Evolutionary conservation across 1,140 invertebrate species (phyloP).

Genomic region (Telenomus remus): DNA sequence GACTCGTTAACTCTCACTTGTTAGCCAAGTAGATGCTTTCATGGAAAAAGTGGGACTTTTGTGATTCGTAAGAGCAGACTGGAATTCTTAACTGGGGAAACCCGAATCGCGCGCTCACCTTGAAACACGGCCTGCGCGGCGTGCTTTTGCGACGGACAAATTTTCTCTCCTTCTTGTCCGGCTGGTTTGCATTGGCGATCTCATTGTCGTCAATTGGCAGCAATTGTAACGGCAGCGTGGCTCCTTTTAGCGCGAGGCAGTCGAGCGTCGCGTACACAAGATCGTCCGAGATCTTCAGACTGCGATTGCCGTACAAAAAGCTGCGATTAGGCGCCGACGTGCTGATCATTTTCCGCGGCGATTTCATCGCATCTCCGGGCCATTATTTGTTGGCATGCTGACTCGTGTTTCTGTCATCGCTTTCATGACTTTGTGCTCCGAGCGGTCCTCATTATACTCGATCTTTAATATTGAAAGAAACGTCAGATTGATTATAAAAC

Average conservation of each 20-base stretch:
- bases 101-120: constrained; percentile 34
- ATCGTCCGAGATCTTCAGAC: constrained; percentile 53
- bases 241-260: constrained; percentile 67
- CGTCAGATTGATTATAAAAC: too few species aligned
- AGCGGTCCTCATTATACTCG: too few species aligned
- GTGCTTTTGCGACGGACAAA: constrained; percentile 32
- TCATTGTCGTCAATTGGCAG: constrained; percentile 61
- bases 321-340: constrained; percentile 63
- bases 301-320: constrained; percentile 63
- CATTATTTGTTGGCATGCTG: constrained; percentile 1
- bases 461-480: too few species aligned
- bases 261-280: constrained; percentile 67
- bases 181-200: constrained; percentile 22
- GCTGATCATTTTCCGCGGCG: constrained; percentile 56
- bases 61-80: constrained; percentile 7
- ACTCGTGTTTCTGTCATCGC: constrained; percentile 11
- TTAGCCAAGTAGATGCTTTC: too few species aligned
- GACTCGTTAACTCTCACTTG: too few species aligned
- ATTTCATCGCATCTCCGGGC: constrained; percentile 8
- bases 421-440: not conserved
- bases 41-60: not conserved
- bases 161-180: constrained; percentile 41
- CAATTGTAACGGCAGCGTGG: constrained; percentile 65
- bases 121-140: constrained; percentile 46
- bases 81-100: constrained; percentile 22